Base-by-base conservation (phyloP, 2,113 vertebrate species). In the Sinocyclocheilus grahami region DNA sequence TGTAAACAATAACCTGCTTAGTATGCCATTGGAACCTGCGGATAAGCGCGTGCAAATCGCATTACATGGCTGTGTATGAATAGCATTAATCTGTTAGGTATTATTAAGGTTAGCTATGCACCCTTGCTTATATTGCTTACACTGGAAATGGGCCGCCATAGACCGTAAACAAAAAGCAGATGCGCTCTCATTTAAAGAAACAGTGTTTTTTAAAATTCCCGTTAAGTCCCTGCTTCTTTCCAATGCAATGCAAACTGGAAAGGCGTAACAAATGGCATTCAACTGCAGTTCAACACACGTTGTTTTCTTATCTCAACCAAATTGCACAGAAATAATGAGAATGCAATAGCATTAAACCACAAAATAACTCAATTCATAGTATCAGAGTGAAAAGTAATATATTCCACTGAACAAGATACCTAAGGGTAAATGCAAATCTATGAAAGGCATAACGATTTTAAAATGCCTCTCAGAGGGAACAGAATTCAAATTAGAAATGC, bases 101-200 rank as follows among this genome's bases (percentile, higher is more conserved):
- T 72, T 55, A 72, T 55, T 27, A 71, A 90, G 92, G n/a, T 67
- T 24, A 72, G 65, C 11, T 33, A 33, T 20, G 30, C 3, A 72
- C 5, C 24, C 24, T 67, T 18, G 20, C 27, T 69, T 24, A 16
- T 42, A 81, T 18, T 42, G 33, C 6, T 5, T 27, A 46, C 24
- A 69, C 20, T 48, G 62, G 4, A 16, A 30, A 69, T 69, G 8
- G 16, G 42, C 80, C 42, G n/a, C 42, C 62, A 69, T 67, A 9
- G 58, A 81, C 78, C 46, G 58, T 46, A 65, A n/a, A 27, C 79
- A 48, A 46, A 60, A 55, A 69, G 42, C 16, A 33, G 24, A 10
- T 13, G 10, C 24, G 53, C 48, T 78, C 27, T 78, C 30, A 30
- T 82, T 82, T 67, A 65, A 48, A 67, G 80, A 69, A 51, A 69